Base-by-base conservation (phyloP, 1,140 invertebrate genomes). In the Aphelenchoides besseyi region DNA sequence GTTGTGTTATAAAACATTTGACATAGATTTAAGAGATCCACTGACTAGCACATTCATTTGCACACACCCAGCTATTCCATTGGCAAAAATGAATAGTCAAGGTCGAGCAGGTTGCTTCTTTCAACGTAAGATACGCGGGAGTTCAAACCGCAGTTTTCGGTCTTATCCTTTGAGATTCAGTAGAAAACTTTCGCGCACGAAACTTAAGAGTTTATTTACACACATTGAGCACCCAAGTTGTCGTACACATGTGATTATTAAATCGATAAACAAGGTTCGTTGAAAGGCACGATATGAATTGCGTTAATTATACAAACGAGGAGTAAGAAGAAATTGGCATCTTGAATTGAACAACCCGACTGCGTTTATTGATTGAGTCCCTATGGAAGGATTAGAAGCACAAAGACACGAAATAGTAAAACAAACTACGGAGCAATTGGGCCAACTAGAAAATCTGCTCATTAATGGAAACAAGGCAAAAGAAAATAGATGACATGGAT, bases 401-500 rank as follows among this genome's bases (percentile, higher is more conserved):
- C 12, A 23, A 48, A 23, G 41, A 48, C 41, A 48, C 41, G 41
- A 23, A 48, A 48, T 48, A 48, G 23, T 48, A 48, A 23, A 48
- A 48, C 41, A 48, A 12, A 48, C 12, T 12, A 48, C 12, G 41
- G 41, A 48, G 41, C 23, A 23, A 12, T 48, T 48, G 23, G n/a
- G n/a, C n/a, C n/a, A n/a, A n/a, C n/a, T 23, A 48, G 41, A 48
- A 48, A 48, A 48, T 12, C 12, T 16, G 41, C 23, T 18, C 59
- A 61, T n/a, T 2, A 2, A 61, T 18, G 30, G n/a, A 18, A n/a
- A n/a, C n/a, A n/a, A n/a, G n/a, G n/a, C n/a, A 61, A 29, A 61
- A 30, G 16, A n/a, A 61, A 30, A 30, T 61, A 61, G 59, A 29
- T 61, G 59, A n/a, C n/a, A 61, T 61, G 59, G 30, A 48, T 48